Percentiles rank a stretch among this genome's conserved stretches.
Conservation (phyloP, 2,797 vertebrate genomes). For the Hydrophis major region DNA sequence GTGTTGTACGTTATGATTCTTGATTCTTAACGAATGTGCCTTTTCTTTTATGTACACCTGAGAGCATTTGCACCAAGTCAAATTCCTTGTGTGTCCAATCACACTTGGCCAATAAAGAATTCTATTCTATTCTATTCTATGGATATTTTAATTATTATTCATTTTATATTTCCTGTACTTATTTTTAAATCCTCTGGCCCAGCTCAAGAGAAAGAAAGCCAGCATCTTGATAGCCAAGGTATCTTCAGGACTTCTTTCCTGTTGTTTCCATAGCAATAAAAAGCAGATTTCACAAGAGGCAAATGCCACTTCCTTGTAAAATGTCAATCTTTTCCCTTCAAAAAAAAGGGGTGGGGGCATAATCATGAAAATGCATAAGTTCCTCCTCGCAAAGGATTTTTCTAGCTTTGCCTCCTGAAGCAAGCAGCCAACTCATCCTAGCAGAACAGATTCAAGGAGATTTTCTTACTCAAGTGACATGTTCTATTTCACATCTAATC, state of each 20-base stretch:
- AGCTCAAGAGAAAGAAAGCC: background rate
- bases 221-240: background rate
- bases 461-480: background rate
- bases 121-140: background rate
- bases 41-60: too few species aligned
- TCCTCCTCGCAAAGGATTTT: constrained; percentile 2
- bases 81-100: too few species aligned
- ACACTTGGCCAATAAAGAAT: too few species aligned
- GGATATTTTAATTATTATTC: background rate
- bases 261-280: constrained; percentile 4
- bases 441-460: background rate
- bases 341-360: background rate
- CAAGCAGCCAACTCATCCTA: background rate
- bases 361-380: constrained; percentile 2
- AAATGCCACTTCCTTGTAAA: constrained; percentile 27
- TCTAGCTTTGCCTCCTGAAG: background rate
- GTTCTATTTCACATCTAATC: background rate
- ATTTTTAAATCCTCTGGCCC: background rate
- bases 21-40: too few species aligned
- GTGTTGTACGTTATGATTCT: too few species aligned
- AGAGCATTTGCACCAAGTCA: too few species aligned
- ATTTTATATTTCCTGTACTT: background rate
- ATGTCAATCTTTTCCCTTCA: constrained; percentile 35
- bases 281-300: constrained; percentile 13
- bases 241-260: background rate